phyloP scores from a whole-genome alignment of 2,888 invertebrate species.

The Melinaea menophilus region DNA sequence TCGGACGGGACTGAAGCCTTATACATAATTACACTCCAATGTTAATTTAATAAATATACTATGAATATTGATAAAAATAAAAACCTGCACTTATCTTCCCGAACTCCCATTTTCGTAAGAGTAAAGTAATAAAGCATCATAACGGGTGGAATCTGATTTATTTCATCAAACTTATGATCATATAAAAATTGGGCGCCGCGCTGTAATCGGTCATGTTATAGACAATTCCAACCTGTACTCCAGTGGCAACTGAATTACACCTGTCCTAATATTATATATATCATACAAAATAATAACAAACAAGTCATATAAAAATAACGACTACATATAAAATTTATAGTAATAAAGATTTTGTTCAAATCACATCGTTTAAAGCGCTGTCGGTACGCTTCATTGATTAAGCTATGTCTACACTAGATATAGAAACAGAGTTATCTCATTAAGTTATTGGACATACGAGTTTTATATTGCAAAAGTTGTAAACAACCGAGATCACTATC shows the following conservation, averaged over 20 bases:
- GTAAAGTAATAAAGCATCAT: slow-evolving; percentile 1
- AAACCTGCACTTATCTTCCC: too few relatives aligned
- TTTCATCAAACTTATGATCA: slow-evolving; percentile 17
- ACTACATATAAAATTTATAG: slow-evolving; percentile 11
- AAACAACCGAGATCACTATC: too few relatives aligned
- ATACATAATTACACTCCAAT: too few relatives aligned
- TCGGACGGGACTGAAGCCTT: slow-evolving; percentile 86
- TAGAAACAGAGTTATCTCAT: too few relatives aligned
- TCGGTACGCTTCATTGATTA: not conserved
- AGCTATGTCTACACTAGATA: too few relatives aligned
- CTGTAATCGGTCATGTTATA: too few relatives aligned
- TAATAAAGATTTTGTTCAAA: not conserved
- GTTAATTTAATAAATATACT: too few relatives aligned
- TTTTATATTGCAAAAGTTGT: too few relatives aligned
- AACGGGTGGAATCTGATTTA: slow-evolving; percentile 19
- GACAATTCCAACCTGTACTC: not conserved
- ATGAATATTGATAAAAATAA: too few relatives aligned
- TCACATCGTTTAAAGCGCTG: not conserved
- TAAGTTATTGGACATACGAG: too few relatives aligned
- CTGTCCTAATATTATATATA: not conserved
- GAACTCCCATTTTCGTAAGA: too few relatives aligned
- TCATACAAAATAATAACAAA: slow-evolving; percentile 5
- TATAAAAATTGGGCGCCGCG: slow-evolving; percentile 11
- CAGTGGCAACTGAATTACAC: too few relatives aligned
- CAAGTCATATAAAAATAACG: slow-evolving; percentile 17